phyloP scores from a whole-genome alignment of 2,797 vertebrate species.

The Argya squamiceps region DNA sequence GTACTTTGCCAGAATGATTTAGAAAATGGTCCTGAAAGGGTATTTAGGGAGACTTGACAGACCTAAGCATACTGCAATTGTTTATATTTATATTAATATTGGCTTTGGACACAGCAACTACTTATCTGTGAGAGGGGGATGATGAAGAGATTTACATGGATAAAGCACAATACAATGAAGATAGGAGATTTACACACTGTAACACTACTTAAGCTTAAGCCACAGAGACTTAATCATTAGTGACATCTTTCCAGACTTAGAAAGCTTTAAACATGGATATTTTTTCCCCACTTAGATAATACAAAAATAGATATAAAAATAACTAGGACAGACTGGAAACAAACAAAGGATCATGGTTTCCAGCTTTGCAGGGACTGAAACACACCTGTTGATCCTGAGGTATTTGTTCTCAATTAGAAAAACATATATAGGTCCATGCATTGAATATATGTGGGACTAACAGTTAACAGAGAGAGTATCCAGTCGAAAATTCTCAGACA shows the following conservation, averaged over 20 bases:
- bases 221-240: background rate
- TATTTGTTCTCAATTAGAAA: background rate
- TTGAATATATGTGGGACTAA: background rate
- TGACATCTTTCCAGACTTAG: background rate
- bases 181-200: background rate
- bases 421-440: rapidly evolving
- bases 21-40: background rate
- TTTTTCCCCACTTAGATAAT: background rate
- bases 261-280: background rate
- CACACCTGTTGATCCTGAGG: background rate
- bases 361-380: background rate
- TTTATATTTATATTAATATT: background rate
- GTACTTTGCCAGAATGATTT: background rate
- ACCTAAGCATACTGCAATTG: background rate
- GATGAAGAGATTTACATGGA: slow-evolving; percentile 24
- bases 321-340: background rate
- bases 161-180: background rate
- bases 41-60: background rate
- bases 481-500: background rate
- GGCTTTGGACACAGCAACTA: background rate
- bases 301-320: background rate
- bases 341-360: background rate
- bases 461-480: background rate
- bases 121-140: background rate
- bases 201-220: slow-evolving; percentile 3